Evolutionary conservation across 2,888 invertebrate genomes (phyloP), one percentile per base, ranked within the genome.

Genomic region (Cantharis lateralis): DNA sequence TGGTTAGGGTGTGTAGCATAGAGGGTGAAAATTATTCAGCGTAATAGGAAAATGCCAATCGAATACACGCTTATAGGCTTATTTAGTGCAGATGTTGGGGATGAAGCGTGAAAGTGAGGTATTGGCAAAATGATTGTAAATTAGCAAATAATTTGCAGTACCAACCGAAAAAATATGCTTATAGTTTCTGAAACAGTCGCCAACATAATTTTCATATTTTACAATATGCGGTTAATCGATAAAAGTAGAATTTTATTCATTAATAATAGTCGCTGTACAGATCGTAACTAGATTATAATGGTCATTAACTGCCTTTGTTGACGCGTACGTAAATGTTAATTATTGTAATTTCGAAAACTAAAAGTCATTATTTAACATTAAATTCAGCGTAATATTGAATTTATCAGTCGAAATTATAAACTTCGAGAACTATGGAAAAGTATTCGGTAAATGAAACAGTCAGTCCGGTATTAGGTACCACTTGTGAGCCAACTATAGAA

Each of bases 11-110:
- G 64, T 64, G 64, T 64, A 24, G 68, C 13, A 48, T 15, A 24
- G 72, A 72, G 72, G 72, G 72, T 72, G 75, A 70, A 72, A 76
- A 73, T 73, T 70, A 73, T 71, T 71, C 66, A 63, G 28, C 75
- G 76, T 76, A 76, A 76, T 76, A 68, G 76, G 76, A 76, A 76
- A 76, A 76, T 71, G 76, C 76, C 76, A 76, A 76, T 76, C 70
- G 68, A 64, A 48, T 62, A 68, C 70, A 70, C 76, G 62, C 76
- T 73, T 72, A 69, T 68, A 20, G 63, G 76, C 66, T 76, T 72
- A 72, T 76, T 69, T 72, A 64, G 63, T 61, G 16, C 18, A 62
- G 69, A 66, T 62, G 74, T 26, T 70, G 74, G 71, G 18, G 74
- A 24, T 63, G 74, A 74, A 70, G 70, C 70, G 70, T 13, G 69